Base-by-base conservation (phyloP, 2,888 invertebrate genomes). In the Myopa tessellatipennis region DNA sequence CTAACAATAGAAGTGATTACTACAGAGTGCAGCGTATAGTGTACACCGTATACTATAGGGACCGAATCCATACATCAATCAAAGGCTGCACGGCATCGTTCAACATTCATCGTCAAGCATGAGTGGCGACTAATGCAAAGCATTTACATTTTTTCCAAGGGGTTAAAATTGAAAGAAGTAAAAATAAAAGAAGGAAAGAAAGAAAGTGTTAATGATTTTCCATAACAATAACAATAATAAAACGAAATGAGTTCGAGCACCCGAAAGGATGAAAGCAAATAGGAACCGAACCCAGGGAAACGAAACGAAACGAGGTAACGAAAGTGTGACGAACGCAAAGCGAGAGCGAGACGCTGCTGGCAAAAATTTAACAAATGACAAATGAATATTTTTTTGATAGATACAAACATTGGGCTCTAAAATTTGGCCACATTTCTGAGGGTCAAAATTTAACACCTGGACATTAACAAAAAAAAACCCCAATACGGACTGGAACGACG, bases 141-240 rank as follows among this genome's bases (percentile, higher is more conserved):
- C 70, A 70, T 52, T 16, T 36, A 72, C 36, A 18, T 72, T 60
- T 58, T 7, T 16, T 16, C 18, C n/a, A 61, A 61, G 61, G 73
- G 61, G 55, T 58, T 50, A 34, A 72, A 40, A 40, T 16, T 18
- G 26, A 72, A 72, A 38, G 72, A 38, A 72, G 18, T 18, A 45
- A 16, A 40, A 16, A 40, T 38, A 68, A 67, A 26, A n/a, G 45
- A 10, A 45, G 10, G 3, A 80, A 45, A 45, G 3, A 80, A 76
- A 61, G 80, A 81, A 82, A 81, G 82, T 81, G 82, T 81, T 82
- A 82, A 81, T 82, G 82, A 81, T 82, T 74, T 74, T 68, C 26
- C 74, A 74, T 40, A 74, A 68, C 67, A 74, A 67, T 67, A 55
- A 55, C 67, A 74, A 67, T 52, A 58, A n/a, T 16, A 16, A 58